Evolutionary conservation across 1,140 invertebrate genomes (phyloP).

Genomic region (Rhagoletis pomonella): DNA sequence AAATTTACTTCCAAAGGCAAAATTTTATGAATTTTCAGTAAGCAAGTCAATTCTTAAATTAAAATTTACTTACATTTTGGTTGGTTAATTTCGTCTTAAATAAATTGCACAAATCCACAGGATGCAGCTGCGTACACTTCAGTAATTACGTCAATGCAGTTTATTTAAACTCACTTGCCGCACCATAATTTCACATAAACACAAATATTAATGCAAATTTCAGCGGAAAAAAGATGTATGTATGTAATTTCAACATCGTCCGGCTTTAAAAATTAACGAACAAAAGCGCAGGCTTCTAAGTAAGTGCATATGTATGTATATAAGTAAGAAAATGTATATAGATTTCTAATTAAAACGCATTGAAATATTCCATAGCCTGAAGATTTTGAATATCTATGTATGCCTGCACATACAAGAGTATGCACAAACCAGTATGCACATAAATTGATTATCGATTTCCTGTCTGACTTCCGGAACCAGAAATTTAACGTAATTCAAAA

Average conservation of each 20-base stretch:
- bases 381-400: background rate
- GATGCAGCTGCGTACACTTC: background rate
- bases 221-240: background rate
- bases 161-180: background rate
- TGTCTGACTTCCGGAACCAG: background rate
- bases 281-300: background rate
- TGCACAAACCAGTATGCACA: background rate
- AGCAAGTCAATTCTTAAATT: background rate
- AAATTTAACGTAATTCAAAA: background rate
- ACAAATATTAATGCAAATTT: slow-evolving; percentile 8
- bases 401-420: background rate
- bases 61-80: slow-evolving; percentile 30
- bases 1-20: too few species aligned
- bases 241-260: background rate
- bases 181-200: background rate
- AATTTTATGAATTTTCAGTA: too few species aligned
- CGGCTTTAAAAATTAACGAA: background rate
- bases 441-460: background rate
- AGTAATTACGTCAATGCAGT: background rate
- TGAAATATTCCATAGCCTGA: too few species aligned
- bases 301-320: background rate
- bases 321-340: background rate
- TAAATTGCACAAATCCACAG: background rate
- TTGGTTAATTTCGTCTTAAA: slow-evolving; percentile 1
- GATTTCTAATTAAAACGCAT: too few species aligned